These are phyloP conservation scores for Plestiodon gilberti DNA, from an alignment of 2,113 vertebrate species.

Conservation along the genomic window DNA sequence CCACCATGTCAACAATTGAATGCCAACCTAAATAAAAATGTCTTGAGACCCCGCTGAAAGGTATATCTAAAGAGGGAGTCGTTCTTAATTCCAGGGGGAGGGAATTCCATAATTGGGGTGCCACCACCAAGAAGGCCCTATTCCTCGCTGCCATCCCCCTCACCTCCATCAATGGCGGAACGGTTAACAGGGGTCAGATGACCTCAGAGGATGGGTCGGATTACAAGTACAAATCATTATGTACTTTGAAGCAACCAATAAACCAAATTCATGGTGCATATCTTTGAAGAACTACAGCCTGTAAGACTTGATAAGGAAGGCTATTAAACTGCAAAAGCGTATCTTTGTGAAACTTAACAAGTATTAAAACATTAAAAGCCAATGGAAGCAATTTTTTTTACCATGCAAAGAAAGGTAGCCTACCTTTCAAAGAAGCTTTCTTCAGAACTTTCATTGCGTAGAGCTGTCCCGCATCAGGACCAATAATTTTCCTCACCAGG, in stretches of 20 bases:
- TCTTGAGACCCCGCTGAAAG: too few relatives aligned
- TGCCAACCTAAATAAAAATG: too few relatives aligned
- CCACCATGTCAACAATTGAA: too few relatives aligned
- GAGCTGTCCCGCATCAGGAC: constrained; percentile 93
- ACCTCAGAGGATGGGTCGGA: too few relatives aligned
- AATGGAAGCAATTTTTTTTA: background rate
- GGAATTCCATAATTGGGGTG: too few relatives aligned
- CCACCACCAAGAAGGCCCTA: too few relatives aligned
- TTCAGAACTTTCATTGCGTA: constrained; percentile 99
- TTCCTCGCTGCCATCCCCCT: too few relatives aligned
- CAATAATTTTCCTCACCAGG: constrained; percentile 92
- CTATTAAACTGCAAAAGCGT: background rate
- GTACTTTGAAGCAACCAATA: background rate
- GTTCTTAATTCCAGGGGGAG: too few relatives aligned
- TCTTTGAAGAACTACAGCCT: background rate
- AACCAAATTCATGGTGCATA: background rate
- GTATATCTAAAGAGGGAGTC: too few relatives aligned
- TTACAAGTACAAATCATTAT: background rate
- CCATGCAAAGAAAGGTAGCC: background rate
- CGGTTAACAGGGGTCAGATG: too few relatives aligned
- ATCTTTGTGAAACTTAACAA: background rate
- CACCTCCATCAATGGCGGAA: too few relatives aligned
- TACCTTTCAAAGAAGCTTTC: constrained; percentile 98
- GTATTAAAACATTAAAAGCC: background rate
- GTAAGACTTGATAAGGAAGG: too few relatives aligned